phyloP scores from a whole-genome alignment of 2,797 vertebrate genomes.

The Alfaro cultratus region DNA sequence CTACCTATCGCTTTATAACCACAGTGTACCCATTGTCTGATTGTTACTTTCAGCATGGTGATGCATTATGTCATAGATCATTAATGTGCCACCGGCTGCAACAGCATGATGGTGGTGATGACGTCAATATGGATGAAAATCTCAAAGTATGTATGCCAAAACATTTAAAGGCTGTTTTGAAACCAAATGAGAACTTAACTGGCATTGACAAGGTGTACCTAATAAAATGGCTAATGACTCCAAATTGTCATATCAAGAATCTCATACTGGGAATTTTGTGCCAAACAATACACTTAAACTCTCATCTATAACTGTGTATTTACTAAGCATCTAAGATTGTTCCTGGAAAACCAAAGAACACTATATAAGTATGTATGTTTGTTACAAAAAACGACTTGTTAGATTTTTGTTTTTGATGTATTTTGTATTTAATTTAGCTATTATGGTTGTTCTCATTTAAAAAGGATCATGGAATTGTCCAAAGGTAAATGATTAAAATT shows the following conservation, averaged over 20 bases:
- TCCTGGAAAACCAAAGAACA: neutral
- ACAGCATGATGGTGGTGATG: neutral
- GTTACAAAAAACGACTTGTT: neutral
- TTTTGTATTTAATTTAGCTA: neutral
- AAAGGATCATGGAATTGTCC: neutral
- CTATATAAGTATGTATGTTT: neutral
- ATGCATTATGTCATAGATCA: neutral
- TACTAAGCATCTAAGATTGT: neutral
- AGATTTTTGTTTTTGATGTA: neutral
- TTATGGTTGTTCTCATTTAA: neutral
- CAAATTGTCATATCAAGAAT: neutral
- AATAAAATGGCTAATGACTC: neutral
- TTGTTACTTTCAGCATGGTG: neutral
- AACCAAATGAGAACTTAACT: neutral
- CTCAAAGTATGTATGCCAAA: neutral
- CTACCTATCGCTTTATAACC: neutral
- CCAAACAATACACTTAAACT: neutral
- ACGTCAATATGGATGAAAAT: neutral
- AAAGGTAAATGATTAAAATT: too few relatives aligned
- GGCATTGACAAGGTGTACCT: neutral
- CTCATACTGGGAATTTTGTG: neutral
- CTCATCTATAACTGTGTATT: neutral
- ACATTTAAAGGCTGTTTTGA: neutral
- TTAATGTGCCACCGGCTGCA: neutral
- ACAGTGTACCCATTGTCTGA: neutral